Percentiles rank a stretch among this genome's conserved stretches.
Evolutionary conservation across 2,888 invertebrate species (phyloP).

Genomic region (Adelognathus sp.): DNA sequence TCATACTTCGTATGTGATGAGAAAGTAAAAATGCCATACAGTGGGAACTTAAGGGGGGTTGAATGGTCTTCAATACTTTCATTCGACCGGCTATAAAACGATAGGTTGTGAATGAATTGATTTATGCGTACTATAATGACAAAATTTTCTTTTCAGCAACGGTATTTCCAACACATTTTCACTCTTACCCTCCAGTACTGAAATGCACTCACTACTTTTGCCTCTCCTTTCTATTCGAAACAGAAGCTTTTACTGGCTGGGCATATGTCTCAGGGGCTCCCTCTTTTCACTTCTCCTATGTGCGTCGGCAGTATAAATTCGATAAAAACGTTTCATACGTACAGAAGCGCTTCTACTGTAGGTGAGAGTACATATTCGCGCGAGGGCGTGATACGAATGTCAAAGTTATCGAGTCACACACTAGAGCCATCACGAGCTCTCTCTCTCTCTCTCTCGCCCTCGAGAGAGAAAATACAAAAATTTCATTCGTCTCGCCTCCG

Average conservation of each 20-base stretch:
- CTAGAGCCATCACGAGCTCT: slow-evolving; percentile 61
- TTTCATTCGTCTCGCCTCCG: slow-evolving; percentile 63
- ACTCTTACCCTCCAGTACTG: neutral
- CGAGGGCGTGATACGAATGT: slow-evolving; percentile 66
- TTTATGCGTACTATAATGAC: no score
- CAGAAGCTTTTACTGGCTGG: neutral
- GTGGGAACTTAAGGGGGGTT: no score
- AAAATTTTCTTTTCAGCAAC: no score
- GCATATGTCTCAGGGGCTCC: neutral
- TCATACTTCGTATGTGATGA: no score
- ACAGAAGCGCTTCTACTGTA: slow-evolving; percentile 10
- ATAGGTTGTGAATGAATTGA: no score
- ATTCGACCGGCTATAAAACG: no score
- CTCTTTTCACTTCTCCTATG: neutral
- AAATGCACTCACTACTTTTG: neutral
- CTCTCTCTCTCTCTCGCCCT: no score
- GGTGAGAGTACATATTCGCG: slow-evolving; percentile 23
- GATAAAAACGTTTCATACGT: slow-evolving; percentile 59
- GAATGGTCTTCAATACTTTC: no score
- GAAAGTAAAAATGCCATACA: no score
- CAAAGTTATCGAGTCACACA: slow-evolving; percentile 64
- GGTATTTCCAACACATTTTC: no score
- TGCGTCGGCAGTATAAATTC: slow-evolving; percentile 7
- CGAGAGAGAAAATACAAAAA: no score
- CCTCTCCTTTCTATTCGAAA: neutral